A percentile compares a stretch with the other conserved stretches of the same genome.
Evolutionary conservation across 2,797 vertebrate species (phyloP).

Genomic region (Chrysocyon brachyurus): DNA sequence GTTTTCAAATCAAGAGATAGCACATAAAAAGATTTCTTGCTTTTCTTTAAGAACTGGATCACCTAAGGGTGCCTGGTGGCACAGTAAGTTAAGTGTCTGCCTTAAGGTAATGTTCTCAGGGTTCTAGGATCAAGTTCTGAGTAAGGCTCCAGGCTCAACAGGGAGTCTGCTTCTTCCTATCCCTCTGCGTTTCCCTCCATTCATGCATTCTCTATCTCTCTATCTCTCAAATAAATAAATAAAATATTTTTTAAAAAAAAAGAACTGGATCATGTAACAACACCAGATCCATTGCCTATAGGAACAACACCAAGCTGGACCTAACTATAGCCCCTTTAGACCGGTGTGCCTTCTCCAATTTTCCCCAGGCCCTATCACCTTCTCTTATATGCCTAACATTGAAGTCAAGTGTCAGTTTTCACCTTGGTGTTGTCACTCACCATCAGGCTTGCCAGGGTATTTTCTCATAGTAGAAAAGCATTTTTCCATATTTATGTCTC

Average conservation of each 20-base stretch:
- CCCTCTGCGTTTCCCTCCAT: no score
- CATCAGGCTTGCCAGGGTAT: not conserved
- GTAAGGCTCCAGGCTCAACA: no score
- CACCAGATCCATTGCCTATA: not conserved
- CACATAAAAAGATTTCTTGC: not conserved
- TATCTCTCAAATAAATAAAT: no score
- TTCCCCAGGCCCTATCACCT: not conserved
- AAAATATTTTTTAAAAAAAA: no score
- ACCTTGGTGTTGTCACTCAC: not conserved
- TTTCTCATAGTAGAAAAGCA: not conserved
- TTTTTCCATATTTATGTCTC: not conserved
- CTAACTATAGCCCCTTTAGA: not conserved
- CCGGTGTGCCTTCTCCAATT: not conserved
- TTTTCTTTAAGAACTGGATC: not conserved
- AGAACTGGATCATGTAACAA: not conserved
- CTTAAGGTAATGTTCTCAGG: no score
- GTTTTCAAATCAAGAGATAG: not conserved
- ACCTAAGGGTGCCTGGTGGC: not conserved
- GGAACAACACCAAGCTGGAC: not conserved
- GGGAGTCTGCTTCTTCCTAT: no score
- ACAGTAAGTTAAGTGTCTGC: no score
- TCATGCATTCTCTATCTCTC: no score
- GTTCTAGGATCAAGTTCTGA: no score
- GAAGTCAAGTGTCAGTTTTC: not conserved
- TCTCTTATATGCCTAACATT: not conserved